Conservation (phyloP, 2,797 vertebrate genomes). For the Falco biarmicus region DNA sequence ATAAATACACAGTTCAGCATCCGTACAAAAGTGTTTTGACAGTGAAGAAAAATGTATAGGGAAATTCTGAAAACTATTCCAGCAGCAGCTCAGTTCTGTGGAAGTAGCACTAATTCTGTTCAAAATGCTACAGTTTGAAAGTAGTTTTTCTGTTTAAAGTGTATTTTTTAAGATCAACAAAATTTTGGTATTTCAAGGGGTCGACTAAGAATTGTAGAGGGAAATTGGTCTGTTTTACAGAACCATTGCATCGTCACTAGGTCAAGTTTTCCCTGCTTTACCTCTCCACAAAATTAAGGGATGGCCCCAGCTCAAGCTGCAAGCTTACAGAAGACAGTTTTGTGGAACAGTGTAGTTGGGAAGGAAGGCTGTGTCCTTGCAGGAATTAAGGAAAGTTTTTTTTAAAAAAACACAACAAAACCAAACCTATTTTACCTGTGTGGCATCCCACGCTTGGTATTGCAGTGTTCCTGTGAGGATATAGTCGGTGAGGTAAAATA, state of each 20-base stretch:
- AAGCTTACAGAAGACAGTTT: background rate
- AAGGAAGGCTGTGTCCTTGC: background rate
- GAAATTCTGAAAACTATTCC: background rate
- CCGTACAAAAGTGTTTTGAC: background rate
- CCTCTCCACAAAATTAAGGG: background rate
- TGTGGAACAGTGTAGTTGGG: background rate
- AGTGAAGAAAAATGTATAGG: background rate
- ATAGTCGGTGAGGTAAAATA: slow-evolving; percentile 89
- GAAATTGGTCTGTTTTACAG: background rate
- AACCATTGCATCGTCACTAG: background rate
- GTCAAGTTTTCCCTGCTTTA: background rate
- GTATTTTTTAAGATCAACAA: background rate
- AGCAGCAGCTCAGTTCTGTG: background rate
- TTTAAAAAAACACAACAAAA: too few relatives aligned
- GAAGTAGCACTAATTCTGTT: background rate
- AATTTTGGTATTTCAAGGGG: background rate
- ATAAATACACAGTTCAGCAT: background rate
- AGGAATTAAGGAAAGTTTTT: background rate
- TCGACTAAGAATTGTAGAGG: background rate
- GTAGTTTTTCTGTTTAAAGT: background rate
- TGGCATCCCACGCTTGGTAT: slow-evolving; percentile 91
- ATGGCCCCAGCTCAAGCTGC: background rate
- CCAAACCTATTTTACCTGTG: slow-evolving; percentile 75
- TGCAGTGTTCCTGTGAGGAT: slow-evolving; percentile 85
- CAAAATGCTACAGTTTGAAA: background rate